Evolutionary conservation across 1,140 invertebrate species (phyloP), one percentile per base, ranked within the genome.

Genomic region (Heliconius himera): DNA sequence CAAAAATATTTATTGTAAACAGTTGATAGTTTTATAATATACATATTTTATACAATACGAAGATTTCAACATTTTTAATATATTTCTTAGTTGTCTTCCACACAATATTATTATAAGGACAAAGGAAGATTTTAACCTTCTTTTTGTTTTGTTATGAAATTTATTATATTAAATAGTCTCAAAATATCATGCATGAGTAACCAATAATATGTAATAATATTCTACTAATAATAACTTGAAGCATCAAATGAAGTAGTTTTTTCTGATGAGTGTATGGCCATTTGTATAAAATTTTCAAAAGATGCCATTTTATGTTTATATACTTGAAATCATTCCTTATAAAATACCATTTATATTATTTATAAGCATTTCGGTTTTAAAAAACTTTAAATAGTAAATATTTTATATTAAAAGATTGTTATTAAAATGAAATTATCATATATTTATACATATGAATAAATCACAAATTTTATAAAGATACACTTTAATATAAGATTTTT

Each of bases 361-460:
- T 46, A 46, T 46, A 4, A 16, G 41, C 13, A 16, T 46, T 46
- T 46, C 13, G 41, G 41, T 46, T 46, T 16, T 41, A 41, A 16
- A 46, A 46, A 46, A 46, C 3, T 4, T 46, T 13, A 46, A 4
- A 46, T 16, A 46, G 18, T 60, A 22, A 9, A 73, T 38, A 73
- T 60, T n/a, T 60, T 11, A 60, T 60, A 1, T 22, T 22, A 60
- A 22, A 60, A 60, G n/a, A 22, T 51, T 74, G 22, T 41, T 33
- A 54, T 60, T 60, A 54, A 74, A n/a, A 51, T 74, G 18, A 73
- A 73, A 22, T 60, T 60, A 6, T 20, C 49, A 51, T 74, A 74
- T 74, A 36, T 74, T 29, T 51, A 74, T 46, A 49, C 13, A 73
- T 73, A 73, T 73, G 54, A 60, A 60, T 60, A 26, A n/a, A 60